Percentiles rank a stretch among this genome's conserved stretches.
Evolutionary conservation across 2,888 invertebrate genomes (phyloP).

Genomic region (Rutpela maculata): DNA sequence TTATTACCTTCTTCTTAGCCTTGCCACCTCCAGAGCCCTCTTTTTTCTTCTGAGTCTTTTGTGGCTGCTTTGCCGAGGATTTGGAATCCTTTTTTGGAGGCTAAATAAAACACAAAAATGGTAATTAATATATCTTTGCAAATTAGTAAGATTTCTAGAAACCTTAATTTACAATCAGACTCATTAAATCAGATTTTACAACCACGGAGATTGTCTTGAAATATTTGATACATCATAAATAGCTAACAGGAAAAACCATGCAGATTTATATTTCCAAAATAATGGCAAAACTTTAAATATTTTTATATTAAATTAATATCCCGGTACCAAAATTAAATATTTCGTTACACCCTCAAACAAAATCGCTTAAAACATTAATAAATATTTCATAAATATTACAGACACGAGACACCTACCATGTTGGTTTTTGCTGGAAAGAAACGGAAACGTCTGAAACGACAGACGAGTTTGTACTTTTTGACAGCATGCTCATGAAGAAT

Average conservation of each 20-base stretch:
- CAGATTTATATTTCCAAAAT: neutral
- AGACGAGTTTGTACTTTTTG: neutral
- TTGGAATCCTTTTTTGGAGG: constrained; percentile 96
- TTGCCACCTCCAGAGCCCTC: constrained; percentile 96
- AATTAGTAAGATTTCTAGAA: neutral
- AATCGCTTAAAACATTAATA: neutral
- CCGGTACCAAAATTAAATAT: neutral
- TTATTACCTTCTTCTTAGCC: constrained; percentile 93
- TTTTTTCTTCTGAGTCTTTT: constrained; percentile 96
- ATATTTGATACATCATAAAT: constrained; percentile 55
- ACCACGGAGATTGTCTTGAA: constrained; percentile 64
- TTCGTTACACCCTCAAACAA: neutral
- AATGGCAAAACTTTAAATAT: neutral
- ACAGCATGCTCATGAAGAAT: neutral
- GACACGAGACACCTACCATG: constrained; percentile 70
- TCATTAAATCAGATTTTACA: constrained; percentile 79
- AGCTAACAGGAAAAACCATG: neutral
- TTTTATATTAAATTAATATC: neutral
- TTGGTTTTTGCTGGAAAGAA: constrained; percentile 69
- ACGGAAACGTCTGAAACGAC: constrained; percentile 60
- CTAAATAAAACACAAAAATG: constrained; percentile 75
- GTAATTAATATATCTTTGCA: neutral
- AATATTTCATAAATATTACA: neutral
- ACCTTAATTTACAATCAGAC: constrained; percentile 72
- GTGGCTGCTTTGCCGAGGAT: constrained; percentile 92